Base-by-base conservation (phyloP, 2,888 invertebrate species). In the Cantharis nigra region DNA sequence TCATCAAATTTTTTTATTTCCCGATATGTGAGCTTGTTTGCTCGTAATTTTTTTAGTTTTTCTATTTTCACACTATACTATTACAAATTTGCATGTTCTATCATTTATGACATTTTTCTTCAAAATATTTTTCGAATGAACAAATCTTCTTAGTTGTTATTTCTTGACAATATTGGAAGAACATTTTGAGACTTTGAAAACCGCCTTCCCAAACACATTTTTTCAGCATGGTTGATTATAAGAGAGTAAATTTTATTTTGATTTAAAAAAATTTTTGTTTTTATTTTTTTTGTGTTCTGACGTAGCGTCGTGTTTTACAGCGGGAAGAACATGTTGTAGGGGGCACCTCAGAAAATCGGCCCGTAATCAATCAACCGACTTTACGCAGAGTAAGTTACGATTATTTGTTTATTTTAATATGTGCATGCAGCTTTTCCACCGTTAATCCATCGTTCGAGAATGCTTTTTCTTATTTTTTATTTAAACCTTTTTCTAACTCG, bases 281-380 rank as follows among this genome's bases (percentile, higher is more conserved):
- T 80, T 78, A 26, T 80, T 83, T 83, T 76, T 78, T 82, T 83
- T 81, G 80, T 80, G 82, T 84, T 83, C 82, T 84, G 83, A 84
- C 81, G 80, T 85, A 84, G 82, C 84, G 83, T 85, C 83, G 81
- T 85, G 83, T 83, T 83, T 49, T 84, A 86, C 81, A 82, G 82
- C 80, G 81, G 71, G 81, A 81, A 78, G 79, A 80, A 71, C 80
- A 79, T 69, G 69, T 71, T 69, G 69, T 71, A 69, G 80, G 80
- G 72, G 79, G 79, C 63, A 69, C 81, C 18, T 79, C 76, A 26
- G 78, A 79, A 71, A 63, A 76, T 71, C 75, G 74, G 49, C 80
- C 80, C 9, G 70, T 78, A 11, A 77, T 70, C 7, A 74, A 77
- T 18, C 80, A 78, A 49, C 81, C 79, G n/a, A n/a, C 71, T 23